A percentile compares a stretch with the other conserved stretches of the same genome.
Evolutionary conservation across 1,140 invertebrate species (phyloP).

Genomic region (honey bee (Apis mellifera)): Amel_HAv3.1 CM009941.2:14743501-14744000

Average conservation of each 20-base stretch:
- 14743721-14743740: not conserved
- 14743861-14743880: slow-evolving; percentile 52
- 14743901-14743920: slow-evolving; percentile 56
- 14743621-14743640: too few relatives aligned
- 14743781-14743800: slow-evolving; percentile 5
- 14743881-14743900: slow-evolving; percentile 45
- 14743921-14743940: slow-evolving; percentile 25
- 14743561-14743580: too few relatives aligned
- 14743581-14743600: too few relatives aligned
- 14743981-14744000: slow-evolving; percentile 46
- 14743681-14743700: too few relatives aligned
- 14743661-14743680: too few relatives aligned
- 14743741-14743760: not conserved
- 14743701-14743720: too few relatives aligned
- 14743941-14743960: slow-evolving; percentile 49
- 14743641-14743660: too few relatives aligned
- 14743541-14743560: too few relatives aligned
- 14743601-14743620: too few relatives aligned
- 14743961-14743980: slow-evolving; percentile 47
- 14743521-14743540: too few relatives aligned
- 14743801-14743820: slow-evolving; percentile 30
- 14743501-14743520: too few relatives aligned
- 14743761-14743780: slow-evolving; percentile 7
- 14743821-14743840: slow-evolving; percentile 45
- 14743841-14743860: slow-evolving; percentile 44